These are phyloP conservation scores for Phallusia fumigata DNA, from an alignment of 23 tunicate species.

Conservation along the genomic window DNA sequence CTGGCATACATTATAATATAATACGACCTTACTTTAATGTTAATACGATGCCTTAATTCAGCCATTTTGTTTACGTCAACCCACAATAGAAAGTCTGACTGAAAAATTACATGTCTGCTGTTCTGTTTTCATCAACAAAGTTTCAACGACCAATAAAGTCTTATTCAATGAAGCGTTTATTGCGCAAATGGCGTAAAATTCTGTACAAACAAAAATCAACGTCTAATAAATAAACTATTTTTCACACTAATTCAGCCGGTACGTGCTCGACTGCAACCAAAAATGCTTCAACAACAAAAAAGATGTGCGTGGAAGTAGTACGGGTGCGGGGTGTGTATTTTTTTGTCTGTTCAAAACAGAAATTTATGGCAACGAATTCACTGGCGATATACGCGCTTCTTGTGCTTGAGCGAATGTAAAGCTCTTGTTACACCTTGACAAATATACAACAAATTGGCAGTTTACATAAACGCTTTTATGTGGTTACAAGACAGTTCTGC, in stretches of 20 bases:
- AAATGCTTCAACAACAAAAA: not conserved
- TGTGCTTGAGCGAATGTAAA: not conserved
- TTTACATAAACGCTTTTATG: not conserved
- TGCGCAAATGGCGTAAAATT: conserved; percentile 8
- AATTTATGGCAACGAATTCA: not conserved
- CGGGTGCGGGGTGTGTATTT: not conserved
- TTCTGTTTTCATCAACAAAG: no score
- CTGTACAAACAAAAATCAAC: conserved; percentile 9
- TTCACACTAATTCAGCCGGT: not conserved
- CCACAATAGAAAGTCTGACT: no score
- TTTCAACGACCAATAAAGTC: no score
- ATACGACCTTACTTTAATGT: no score
- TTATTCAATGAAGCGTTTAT: conserved; percentile 5
- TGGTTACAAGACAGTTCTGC: not conserved
- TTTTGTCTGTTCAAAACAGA: no score
- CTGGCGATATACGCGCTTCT: not conserved
- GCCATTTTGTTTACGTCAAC: no score
- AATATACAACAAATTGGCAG: not conserved
- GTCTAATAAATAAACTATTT: conserved; percentile 12
- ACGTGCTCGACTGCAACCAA: not conserved
- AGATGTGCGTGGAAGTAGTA: not conserved
- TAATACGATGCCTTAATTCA: no score
- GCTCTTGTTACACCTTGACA: not conserved
- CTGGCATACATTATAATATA: no score
- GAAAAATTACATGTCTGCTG: no score